Evolutionary conservation across 2,113 vertebrate species (phyloP).

Genomic region (Ctenodactylus gundi): DNA sequence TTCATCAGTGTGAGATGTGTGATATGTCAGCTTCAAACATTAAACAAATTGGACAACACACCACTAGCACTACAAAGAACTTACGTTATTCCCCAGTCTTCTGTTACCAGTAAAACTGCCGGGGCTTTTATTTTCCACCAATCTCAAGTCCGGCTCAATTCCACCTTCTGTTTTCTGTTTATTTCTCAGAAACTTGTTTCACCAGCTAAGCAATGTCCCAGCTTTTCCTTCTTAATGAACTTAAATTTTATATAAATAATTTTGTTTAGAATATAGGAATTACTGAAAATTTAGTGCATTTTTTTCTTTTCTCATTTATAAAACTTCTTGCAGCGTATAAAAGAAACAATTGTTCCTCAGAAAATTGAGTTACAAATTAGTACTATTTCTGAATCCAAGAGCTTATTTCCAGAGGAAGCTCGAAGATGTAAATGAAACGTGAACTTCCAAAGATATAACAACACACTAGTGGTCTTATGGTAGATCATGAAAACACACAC

Average conservation of each 20-base stretch:
- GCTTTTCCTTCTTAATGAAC: background rate
- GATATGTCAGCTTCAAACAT: slow-evolving; percentile 53
- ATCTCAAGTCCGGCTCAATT: background rate
- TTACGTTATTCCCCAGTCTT: background rate
- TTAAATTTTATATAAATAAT: background rate
- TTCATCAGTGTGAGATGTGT: slow-evolving; percentile 56
- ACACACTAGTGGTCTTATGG: background rate
- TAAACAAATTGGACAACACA: slow-evolving; percentile 60
- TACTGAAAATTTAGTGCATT: background rate
- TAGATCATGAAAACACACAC: background rate
- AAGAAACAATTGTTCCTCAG: background rate
- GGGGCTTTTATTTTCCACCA: background rate
- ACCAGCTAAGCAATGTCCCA: background rate
- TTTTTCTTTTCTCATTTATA: background rate
- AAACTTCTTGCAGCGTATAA: background rate
- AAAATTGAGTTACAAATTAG: background rate
- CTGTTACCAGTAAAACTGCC: background rate
- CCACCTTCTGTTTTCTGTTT: slow-evolving; percentile 52
- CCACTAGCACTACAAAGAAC: slow-evolving; percentile 8
- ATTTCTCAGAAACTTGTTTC: slow-evolving; percentile 51
- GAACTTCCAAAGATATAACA: background rate
- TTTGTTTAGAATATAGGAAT: background rate
- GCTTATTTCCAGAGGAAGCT: background rate
- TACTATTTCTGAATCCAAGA: background rate
- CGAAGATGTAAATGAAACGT: background rate